phyloP scores from a whole-genome alignment of 2,888 invertebrate species.

The Dascillus cervinus region DNA sequence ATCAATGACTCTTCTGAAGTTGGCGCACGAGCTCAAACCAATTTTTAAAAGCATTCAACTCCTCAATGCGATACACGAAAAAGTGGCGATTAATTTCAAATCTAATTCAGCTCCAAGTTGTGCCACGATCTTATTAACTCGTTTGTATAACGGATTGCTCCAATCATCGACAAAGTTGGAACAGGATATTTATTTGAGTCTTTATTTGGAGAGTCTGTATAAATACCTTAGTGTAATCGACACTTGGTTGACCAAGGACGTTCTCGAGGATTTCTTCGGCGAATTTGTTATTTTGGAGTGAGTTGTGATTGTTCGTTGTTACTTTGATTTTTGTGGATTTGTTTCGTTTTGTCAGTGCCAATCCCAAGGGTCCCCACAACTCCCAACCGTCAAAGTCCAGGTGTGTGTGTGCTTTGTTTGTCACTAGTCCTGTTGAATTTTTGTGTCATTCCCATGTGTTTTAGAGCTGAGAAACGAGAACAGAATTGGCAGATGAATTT shows the following conservation, averaged over 20 bases:
- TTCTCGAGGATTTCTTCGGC: conserved; percentile 26
- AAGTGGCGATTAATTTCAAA: conserved; percentile 23
- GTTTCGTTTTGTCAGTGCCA: conserved; percentile 7
- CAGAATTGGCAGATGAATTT: conserved; percentile 13
- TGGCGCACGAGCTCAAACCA: conserved; percentile 24
- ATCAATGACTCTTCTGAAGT: conserved; percentile 31
- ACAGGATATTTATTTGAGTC: conserved; percentile 33
- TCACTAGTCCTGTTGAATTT: not conserved
- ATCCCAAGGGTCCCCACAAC: conserved; percentile 10
- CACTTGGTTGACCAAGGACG: conserved; percentile 33
- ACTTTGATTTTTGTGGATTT: conserved; percentile 6
- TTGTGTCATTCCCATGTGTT: not conserved
- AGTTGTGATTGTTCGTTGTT: conserved; percentile 8
- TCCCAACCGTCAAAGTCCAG: conserved; percentile 2
- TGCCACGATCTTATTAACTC: conserved; percentile 27
- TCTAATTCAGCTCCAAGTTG: conserved; percentile 21
- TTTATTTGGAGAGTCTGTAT: conserved; percentile 34
- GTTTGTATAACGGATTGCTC: conserved; percentile 28
- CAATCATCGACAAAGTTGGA: conserved; percentile 28
- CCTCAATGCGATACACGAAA: conserved; percentile 28
- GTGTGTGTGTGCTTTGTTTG: not conserved
- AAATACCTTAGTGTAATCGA: conserved; percentile 34
- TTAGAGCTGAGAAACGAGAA: conserved; percentile 2
- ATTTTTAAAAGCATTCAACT: conserved; percentile 28
- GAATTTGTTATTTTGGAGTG: conserved; percentile 36